A percentile compares a stretch with the other conserved stretches of the same genome.
Evolutionary conservation across 2,113 vertebrate species (phyloP).

Genomic region (Triplophysa siluroides): DNA sequence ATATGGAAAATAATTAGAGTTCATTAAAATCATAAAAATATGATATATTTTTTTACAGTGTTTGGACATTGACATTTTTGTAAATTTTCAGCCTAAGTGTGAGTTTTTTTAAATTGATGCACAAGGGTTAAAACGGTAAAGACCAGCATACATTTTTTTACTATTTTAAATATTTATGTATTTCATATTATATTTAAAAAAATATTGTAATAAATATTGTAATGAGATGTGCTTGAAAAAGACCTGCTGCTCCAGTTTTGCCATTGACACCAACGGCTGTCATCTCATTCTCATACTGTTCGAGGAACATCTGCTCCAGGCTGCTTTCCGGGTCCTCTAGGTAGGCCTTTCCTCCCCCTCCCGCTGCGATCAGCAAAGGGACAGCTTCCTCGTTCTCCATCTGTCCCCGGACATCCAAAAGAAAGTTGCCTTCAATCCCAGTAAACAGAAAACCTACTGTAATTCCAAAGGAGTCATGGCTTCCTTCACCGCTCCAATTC

Average conservation of each 20-base stretch:
- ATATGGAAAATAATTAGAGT: too few species aligned
- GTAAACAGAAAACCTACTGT: background rate
- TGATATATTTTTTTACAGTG: too few species aligned
- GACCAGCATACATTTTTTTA: too few species aligned
- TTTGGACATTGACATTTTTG: too few species aligned
- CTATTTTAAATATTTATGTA: too few species aligned
- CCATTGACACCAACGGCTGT: conserved; percentile 74
- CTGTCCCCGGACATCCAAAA: conserved; percentile 59
- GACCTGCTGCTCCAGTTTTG: conserved; percentile 78
- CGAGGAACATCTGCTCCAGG: conserved; percentile 69
- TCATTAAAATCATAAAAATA: too few species aligned
- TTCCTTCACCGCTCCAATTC: conserved; percentile 28
- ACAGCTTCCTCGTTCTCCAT: conserved; percentile 76
- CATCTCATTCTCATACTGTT: conserved; percentile 84
- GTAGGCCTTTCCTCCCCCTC: conserved; percentile 89
- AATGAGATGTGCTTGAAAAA: conserved; percentile 1
- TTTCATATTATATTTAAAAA: too few species aligned
- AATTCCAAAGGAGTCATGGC: background rate
- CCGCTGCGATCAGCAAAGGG: conserved; percentile 86
- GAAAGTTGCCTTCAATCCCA: background rate
- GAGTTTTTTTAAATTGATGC: too few species aligned
- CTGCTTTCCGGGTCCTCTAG: conserved; percentile 76
- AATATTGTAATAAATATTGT: background rate
- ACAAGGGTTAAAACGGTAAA: too few species aligned
- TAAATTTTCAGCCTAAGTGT: too few species aligned